These are phyloP conservation scores for Uria lomvia DNA, from an alignment of 2,113 vertebrate genomes.

Conservation along the genomic window DNA sequence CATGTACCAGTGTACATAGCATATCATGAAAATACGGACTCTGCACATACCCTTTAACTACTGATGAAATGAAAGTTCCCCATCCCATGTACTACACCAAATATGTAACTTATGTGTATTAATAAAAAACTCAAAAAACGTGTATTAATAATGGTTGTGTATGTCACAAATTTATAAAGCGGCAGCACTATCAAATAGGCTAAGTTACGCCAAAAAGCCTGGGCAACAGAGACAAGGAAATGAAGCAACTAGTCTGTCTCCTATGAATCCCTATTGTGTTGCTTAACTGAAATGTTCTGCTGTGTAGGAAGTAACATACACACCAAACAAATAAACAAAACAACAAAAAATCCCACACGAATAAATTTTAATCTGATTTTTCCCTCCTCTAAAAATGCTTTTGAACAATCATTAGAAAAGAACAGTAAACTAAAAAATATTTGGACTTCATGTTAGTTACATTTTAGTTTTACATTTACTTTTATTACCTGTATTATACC, in stretches of 20 bases:
- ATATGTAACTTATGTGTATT: background rate
- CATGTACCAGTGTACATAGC: background rate
- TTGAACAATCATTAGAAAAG: background rate
- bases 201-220: background rate
- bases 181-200: background rate
- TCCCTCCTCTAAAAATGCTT: background rate
- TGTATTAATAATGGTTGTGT: background rate
- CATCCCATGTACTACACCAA: background rate
- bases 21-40: background rate
- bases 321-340: background rate
- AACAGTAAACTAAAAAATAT: background rate
- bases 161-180: background rate
- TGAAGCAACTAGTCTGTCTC: background rate
- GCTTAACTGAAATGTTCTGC: background rate
- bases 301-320: background rate
- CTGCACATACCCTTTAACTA: background rate
- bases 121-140: background rate
- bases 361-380: background rate
- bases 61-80: background rate
- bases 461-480: background rate
- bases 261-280: background rate
- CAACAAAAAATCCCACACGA: background rate
- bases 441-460: background rate
- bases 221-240: background rate
- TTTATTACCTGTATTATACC: constrained; percentile 75